A percentile compares a stretch with the other conserved stretches of the same genome.
These are phyloP conservation scores for Indri indri DNA, from an alignment of 2,113 vertebrate species.

Conservation along the genomic window DNA sequence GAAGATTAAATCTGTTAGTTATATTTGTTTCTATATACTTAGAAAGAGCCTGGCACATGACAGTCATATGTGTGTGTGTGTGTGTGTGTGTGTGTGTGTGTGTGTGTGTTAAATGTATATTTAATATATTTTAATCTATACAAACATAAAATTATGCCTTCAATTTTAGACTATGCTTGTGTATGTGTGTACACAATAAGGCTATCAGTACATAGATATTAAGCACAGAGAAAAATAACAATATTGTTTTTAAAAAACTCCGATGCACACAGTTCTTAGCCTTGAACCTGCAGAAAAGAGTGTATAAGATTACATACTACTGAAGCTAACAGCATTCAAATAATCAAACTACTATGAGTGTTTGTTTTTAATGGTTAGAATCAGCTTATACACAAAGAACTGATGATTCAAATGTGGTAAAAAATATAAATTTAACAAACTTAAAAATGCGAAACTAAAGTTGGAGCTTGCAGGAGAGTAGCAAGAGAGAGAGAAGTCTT, in stretches of 20 bases:
- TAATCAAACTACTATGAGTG: background rate
- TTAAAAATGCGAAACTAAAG: background rate
- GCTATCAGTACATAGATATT: background rate
- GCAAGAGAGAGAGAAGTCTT: background rate
- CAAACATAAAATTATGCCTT: background rate
- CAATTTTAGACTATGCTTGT: background rate
- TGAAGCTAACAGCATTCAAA: background rate
- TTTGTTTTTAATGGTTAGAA: background rate
- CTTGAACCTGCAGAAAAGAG: background rate
- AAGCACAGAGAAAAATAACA: background rate
- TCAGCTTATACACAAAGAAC: background rate
- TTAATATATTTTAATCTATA: background rate
- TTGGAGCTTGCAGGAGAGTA: background rate
- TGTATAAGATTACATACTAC: background rate
- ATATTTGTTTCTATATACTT: background rate
- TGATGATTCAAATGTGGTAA: background rate
- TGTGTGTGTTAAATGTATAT: background rate
- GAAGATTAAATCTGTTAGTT: background rate
- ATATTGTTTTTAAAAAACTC: background rate
- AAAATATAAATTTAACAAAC: background rate
- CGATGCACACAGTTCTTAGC: background rate
- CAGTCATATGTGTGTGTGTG: background rate
- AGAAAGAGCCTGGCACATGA: background rate
- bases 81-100: background rate
- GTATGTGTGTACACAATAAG: background rate